Evolutionary conservation across 2,888 invertebrate species (phyloP), one percentile per base, ranked within the genome.

Genomic region (Macropis europaea): DNA sequence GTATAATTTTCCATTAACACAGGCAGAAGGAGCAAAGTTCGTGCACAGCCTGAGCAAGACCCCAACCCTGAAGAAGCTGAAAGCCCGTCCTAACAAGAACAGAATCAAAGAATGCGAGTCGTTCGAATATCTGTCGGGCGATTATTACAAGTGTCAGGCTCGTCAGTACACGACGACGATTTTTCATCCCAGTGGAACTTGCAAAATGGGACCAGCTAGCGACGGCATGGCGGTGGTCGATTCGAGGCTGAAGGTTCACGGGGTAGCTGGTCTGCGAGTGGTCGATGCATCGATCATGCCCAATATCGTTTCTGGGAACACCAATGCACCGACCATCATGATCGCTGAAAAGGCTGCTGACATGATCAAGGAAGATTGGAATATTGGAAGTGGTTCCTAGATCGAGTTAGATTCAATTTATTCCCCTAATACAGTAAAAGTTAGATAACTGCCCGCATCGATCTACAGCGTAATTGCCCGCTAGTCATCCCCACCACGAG

Each of bases 281-380:
- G 92, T 96, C 2, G 97, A 97, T 87, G 95, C 94, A 0, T 96
- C 96, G 77, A 92, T 97, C 17, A 96, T 97, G 95, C 97, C 97
- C 0, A 92, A 90, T 1, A 95, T 97, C 57, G 91, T 93, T 0
- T 95, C 92, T 30, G 96, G 96, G 0, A 96, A 97, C 84, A 96
- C 96, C 0, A 96, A 96, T 83, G 96, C 95, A 0, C 95, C 96
- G 0, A 93, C 93, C 0, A 93, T 96, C 43, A 96, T 96, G 96
- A 94, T 97, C 42, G 96, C 94, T 0, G 96, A 97, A 85, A 96
- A 95, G 83, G 95, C 94, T 0, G 92, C 95, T 0, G 96, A 96
- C 83, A 93, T 97, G 92, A 95, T 97, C 77, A 95, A 95, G 86
- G 92, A 94, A 86, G 94, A 95, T 76, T 95, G 95, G 84, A 11